A percentile compares a stretch with the other conserved stretches of the same genome.
These are phyloP conservation scores for Aporophyla lueneburgensis DNA, from an alignment of 2,888 invertebrate genomes.

Conservation along the genomic window DNA sequence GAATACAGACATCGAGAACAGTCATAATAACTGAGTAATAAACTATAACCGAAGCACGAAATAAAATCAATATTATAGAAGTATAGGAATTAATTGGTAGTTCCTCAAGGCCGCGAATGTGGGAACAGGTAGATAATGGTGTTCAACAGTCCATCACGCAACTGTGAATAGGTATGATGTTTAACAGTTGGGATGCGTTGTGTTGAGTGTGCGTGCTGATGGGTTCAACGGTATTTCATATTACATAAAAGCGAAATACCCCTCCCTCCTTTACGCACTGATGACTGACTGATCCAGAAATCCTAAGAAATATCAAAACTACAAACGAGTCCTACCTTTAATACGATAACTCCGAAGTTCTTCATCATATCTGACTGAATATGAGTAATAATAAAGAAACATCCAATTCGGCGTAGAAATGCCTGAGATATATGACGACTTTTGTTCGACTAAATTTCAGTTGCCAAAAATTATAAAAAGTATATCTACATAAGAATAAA, in stretches of 20 bases:
- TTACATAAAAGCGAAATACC: background rate
- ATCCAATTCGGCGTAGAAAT: too few species aligned
- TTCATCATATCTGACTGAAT: too few species aligned
- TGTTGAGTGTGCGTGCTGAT: conserved; percentile 12
- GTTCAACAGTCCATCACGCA: conserved; percentile 28
- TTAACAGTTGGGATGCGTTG: conserved; percentile 7
- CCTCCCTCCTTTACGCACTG: too few species aligned
- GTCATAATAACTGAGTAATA: background rate
- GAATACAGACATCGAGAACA: background rate
- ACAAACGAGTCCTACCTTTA: background rate
- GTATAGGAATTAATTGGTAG: background rate
- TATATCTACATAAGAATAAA: too few species aligned
- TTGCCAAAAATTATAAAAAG: too few species aligned
- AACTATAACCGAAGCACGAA: background rate
- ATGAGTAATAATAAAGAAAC: too few species aligned
- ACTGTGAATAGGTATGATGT: conserved; percentile 4
- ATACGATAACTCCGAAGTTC: too few species aligned
- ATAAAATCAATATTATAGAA: background rate
- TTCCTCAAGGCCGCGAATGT: background rate
- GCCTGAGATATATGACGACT: too few species aligned
- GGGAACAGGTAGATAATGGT: background rate
- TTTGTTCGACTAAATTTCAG: too few species aligned
- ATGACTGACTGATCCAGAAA: too few species aligned
- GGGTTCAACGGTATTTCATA: conserved; percentile 52
- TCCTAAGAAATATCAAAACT: background rate